Evolutionary conservation across 2,888 invertebrate species (phyloP), one percentile per base, ranked within the genome.

Genomic region (Andricus quercusramuli): DNA sequence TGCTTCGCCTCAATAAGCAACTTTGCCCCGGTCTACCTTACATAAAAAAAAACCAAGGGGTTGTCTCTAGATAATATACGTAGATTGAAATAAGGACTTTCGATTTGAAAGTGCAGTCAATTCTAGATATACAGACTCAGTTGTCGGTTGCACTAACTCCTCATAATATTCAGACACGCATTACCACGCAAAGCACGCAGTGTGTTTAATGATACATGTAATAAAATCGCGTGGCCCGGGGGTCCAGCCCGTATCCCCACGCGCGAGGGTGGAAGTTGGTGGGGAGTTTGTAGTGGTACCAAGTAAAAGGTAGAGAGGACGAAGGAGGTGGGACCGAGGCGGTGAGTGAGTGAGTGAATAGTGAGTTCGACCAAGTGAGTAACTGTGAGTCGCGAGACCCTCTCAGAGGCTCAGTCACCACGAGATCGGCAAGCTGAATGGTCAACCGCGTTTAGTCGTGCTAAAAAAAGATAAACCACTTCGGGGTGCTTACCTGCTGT

Each of bases 341-440:
- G 74, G 44, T 68, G 83, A 84, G 84, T 78, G 83, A 79, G 79
- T 80, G 83, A 84, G 84, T 83, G 83, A 86, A 83, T 80, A 78
- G 78, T 47, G 78, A 85, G 79, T 81, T 79, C 79, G 79, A 77
- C 70, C 47, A 79, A 86, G 88, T 87, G 90, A 90, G 89, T 87
- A 89, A 84, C 87, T 85, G 91, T 88, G 89, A 89, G 90, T 89
- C 89, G 88, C 90, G 90, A 87, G 89, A 88, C 88, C 88, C 90
- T 89, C 91, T 92, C 37, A 37, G 37, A 37, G 37, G 37, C 37
- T 37, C 92, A 92, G 92, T 92, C 91, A 91, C 87, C 91, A 92
- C 92, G 91, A 92, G 92, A 92, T 92, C 92, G 92, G 91, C 92
- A 90, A 92, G 89, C 90, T 89, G 92, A 91, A 92, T 92, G 92